Base-by-base conservation (phyloP, 1,140 invertebrate genomes). In the Cyclina sinensis region DNA sequence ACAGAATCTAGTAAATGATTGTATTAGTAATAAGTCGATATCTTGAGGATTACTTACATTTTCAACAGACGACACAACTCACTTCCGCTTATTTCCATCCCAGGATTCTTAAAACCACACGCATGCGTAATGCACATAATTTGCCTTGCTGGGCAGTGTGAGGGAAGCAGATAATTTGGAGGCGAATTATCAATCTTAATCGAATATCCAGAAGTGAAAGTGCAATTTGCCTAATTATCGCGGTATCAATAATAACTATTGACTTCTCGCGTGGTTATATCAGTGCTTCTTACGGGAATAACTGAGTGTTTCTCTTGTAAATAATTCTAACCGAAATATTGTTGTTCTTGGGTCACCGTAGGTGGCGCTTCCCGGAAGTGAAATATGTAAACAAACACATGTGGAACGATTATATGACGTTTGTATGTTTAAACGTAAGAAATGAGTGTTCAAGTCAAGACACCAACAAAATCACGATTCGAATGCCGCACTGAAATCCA, bases 391-490 rank as follows among this genome's bases (percentile, higher is more conserved):
- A 86, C 70, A 86, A 74, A 51, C 16, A n/a, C 65, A 84, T 73
- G 65, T 73, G 81, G 12, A 27, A 84, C 46, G 59, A 48, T 30
- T 27, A 46, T 46, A 9, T 46, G 16, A 9, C 7, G 16, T 46
- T 46, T 46, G 43, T n/a, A n/a, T 39, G 70, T 39, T 74, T 16
- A 74, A 7, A 39, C 39, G 0, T n/a, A 37, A 85, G 88, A 27
- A 80, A 94, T 94, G 93, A 94, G 93, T 91, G 92, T 94, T 3
- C 92, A 92, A 81, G 91, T 94, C 21, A 94, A 94, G 89, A 93
- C 92, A 14, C 93, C 92, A 32, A 92, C 93, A 16, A 86, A 89
- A 62, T 90, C 92, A 81, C 91, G 91, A 81, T 93, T 93, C 84
- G 92, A 93, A 43, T 90, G 91, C 57, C 54, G 32, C 1, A 37